These are phyloP conservation scores for Nymphalis polychloros DNA, from an alignment of 2,888 invertebrate species.

Conservation along the genomic window DNA sequence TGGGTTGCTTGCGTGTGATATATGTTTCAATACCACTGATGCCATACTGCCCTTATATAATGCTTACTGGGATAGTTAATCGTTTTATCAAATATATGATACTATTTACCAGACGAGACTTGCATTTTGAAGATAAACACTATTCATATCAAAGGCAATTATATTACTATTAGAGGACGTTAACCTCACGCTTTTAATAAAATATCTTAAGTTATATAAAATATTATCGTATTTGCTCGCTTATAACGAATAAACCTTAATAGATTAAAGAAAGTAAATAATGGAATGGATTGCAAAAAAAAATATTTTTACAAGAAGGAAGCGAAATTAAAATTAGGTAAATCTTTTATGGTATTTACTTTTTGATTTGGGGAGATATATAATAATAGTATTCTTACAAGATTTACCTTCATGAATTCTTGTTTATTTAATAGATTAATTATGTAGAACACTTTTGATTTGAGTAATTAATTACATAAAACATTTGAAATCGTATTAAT, in stretches of 20 bases:
- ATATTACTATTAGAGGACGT: background rate
- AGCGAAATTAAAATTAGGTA: no score
- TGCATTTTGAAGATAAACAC: no score
- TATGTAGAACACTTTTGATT: no score
- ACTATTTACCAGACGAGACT: no score
- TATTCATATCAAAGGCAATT: background rate
- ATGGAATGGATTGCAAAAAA: background rate
- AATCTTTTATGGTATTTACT: no score
- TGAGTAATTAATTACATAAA: no score
- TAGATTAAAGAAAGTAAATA: background rate
- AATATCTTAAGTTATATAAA: background rate
- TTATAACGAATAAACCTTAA: background rate
- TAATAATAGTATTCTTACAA: no score
- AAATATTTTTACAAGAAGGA: no score
- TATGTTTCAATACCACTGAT: slow-evolving; percentile 20
- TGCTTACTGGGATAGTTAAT: background rate
- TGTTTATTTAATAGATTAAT: no score
- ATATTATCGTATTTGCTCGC: background rate
- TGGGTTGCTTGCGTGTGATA: slow-evolving; percentile 21
- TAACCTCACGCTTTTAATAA: background rate
- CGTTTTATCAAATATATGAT: background rate
- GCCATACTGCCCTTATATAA: slow-evolving; percentile 10
- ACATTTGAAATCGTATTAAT: no score
- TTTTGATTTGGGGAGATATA: no score
- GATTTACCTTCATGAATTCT: no score